Evolutionary conservation across 2,797 vertebrate genomes (phyloP).

Genomic region (Thaleichthys pacificus): DNA sequence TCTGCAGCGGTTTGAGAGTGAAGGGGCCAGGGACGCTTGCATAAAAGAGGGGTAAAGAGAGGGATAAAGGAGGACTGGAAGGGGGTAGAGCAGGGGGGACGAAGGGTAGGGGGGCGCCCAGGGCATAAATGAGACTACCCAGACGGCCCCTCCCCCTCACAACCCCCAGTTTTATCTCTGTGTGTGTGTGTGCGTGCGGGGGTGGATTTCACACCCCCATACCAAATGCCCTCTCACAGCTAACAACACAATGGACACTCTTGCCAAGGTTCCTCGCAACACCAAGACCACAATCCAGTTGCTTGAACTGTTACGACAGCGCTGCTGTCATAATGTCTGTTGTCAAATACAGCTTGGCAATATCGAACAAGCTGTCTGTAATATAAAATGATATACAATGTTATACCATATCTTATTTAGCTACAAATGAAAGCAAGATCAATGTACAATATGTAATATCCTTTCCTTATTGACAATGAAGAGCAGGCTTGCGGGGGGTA

Average conservation of each 20-base stretch:
- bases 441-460: background rate
- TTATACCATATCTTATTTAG: no score
- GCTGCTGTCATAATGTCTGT: background rate
- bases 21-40: conserved; percentile 38
- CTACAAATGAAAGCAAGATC: background rate
- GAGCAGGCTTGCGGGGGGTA: background rate
- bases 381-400: no score
- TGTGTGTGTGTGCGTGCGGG: conserved; percentile 1
- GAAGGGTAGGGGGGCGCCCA: conserved; percentile 5
- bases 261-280: conserved; percentile 5
- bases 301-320: background rate
- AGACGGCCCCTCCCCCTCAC: conserved; percentile 51
- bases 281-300: background rate
- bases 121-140: conserved; percentile 44
- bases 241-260: conserved; percentile 9
- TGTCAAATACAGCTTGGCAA: background rate
- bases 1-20: conserved; percentile 52
- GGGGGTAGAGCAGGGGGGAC: conserved; percentile 6
- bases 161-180: conserved; percentile 1
- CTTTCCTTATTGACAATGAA: background rate
- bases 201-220: background rate
- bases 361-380: background rate
- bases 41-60: conserved; percentile 50
- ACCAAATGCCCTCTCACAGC: background rate
- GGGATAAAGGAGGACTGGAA: conserved; percentile 24